Evolutionary conservation across 2,888 invertebrate species (phyloP).

Genomic region (Folsomia candida): DNA sequence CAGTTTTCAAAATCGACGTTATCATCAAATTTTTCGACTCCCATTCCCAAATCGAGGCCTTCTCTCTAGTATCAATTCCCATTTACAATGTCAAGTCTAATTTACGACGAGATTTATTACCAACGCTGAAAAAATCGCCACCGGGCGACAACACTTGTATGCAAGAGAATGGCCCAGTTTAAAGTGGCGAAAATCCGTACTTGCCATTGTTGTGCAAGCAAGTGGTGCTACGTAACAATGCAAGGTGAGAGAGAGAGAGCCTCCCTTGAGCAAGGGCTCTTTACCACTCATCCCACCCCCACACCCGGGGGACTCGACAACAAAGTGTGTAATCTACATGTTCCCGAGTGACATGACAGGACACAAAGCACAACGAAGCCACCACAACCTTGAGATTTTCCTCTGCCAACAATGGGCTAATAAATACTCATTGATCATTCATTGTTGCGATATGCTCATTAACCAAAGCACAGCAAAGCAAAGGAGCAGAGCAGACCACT

Average conservation of each 20-base stretch:
- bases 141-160: not conserved
- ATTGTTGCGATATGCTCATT: not conserved
- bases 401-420: not conserved
- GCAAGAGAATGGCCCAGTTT: not conserved
- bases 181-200: too few relatives aligned
- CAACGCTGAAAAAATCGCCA: not conserved
- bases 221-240: not conserved
- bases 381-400: too few relatives aligned
- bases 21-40: too few relatives aligned
- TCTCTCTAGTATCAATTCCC: not conserved
- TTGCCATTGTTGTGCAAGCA: too few relatives aligned
- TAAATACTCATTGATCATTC: not conserved
- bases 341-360: too few relatives aligned
- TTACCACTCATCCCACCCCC: not conserved
- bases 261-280: not conserved
- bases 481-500: not conserved
- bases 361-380: too few relatives aligned
- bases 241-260: not conserved
- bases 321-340: too few relatives aligned
- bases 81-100: not conserved
- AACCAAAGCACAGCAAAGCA: not conserved
- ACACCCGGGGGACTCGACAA: not conserved
- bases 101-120: not conserved
- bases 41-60: not conserved
- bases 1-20: not conserved